phyloP scores from a whole-genome alignment of 2,797 vertebrate species.

The Enteromius trimaculatus region DNA sequence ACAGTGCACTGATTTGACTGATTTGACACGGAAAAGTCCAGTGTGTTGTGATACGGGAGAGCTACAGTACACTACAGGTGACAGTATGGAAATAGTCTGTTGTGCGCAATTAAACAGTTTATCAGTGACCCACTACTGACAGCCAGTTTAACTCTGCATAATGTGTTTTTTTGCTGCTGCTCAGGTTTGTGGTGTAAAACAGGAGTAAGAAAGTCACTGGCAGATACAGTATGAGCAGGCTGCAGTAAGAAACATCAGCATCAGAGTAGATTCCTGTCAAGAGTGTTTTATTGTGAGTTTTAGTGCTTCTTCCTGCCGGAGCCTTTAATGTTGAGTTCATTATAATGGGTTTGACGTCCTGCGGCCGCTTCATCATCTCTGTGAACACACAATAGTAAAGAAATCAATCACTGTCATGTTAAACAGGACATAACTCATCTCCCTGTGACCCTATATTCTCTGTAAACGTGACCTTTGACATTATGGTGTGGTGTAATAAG shows the following conservation, averaged over 20 bases:
- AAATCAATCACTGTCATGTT: background rate
- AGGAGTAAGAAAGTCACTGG: background rate
- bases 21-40: background rate
- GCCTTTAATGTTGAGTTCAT: conserved; percentile 73
- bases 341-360: conserved; percentile 59
- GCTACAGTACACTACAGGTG: background rate
- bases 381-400: conserved; percentile 53
- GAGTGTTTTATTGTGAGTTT: conserved; percentile 72
- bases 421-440: background rate
- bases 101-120: background rate
- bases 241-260: conserved; percentile 66
- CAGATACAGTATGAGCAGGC: background rate
- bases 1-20: conserved; percentile 1
- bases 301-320: conserved; percentile 74
- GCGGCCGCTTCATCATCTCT: conserved; percentile 71
- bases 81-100: background rate
- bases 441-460: background rate
- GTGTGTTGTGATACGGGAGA: background rate
- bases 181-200: background rate
- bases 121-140: background rate
- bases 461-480: conserved; percentile 8
- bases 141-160: background rate
- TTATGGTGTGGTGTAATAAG: background rate
- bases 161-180: background rate
- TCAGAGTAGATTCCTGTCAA: conserved; percentile 33